Evolutionary conservation across 2,888 invertebrate species (phyloP), one percentile per base, ranked within the genome.

Genomic region (Apodemia mormo): DNA sequence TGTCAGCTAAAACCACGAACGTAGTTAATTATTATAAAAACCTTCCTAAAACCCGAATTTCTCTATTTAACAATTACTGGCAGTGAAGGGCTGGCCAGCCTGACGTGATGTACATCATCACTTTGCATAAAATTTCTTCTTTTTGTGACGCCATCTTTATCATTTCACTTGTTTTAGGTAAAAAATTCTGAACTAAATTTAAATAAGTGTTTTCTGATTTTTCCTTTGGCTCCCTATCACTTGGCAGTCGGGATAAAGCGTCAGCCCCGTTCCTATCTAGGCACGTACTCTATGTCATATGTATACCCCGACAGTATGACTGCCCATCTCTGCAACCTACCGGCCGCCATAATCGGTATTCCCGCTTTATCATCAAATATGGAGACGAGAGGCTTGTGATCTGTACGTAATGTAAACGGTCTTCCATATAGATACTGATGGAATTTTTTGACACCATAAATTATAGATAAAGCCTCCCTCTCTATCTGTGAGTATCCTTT

Each of bases 281-380:
- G 45, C 45, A 7, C 5, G 45, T 45, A 45, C 9, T 45, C 45
- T 45, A 45, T 45, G 9, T 45, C 5, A 7, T 45, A 45, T 45
- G 45, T 45, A 45, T 68, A 73, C 0, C 68, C 73, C 9, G 70
- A n/a, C 10, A 73, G 52, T 22, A 70, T 43, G 12, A 71, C 64
- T 7, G 72, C 72, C 45, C 45, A 45, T 45, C 5, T 66, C 12
- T 71, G 71, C 45, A 73, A 2, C n/a, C 73, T 67, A 10, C 67
- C 68, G 8, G 76, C 75, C 0, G 74, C 75, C 72, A 74, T 77
- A 2, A 68, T 45, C 14, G 73, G 71, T 14, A 74, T 70, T 22
- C 74, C 76, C 8, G 33, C 45, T 58, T 77, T 75, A 37, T 66
- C 29, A 0, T 75, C 76, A 68, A 77, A 76, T 65, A 77, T 75